phyloP scores from a whole-genome alignment of 2,888 invertebrate genomes.

The Parascotia fuliginaria region DNA sequence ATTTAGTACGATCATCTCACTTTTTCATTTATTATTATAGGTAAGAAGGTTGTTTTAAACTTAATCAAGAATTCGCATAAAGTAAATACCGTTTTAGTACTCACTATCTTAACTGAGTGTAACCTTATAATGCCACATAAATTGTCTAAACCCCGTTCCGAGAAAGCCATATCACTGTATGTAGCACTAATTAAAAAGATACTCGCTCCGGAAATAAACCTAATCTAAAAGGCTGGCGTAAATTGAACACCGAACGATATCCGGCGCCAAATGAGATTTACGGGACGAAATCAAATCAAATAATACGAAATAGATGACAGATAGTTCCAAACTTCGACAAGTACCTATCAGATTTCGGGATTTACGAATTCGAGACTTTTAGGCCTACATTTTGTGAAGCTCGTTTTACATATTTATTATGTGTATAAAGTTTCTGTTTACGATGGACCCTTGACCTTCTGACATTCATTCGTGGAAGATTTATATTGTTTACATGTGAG shows the following conservation, averaged over 20 bases:
- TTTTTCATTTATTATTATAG: too few relatives aligned
- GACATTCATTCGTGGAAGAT: background rate
- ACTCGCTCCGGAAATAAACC: slow-evolving; percentile 48
- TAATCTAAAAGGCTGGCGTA: slow-evolving; percentile 45
- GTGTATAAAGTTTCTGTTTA: background rate
- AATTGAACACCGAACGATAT: slow-evolving; percentile 55
- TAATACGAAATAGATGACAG: slow-evolving; percentile 26
- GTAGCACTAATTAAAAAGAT: slow-evolving; percentile 41
- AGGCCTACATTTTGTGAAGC: background rate
- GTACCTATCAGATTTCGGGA: slow-evolving; percentile 21
- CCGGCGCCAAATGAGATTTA: slow-evolving; percentile 61
- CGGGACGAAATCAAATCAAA: slow-evolving; percentile 39
- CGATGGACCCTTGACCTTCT: background rate
- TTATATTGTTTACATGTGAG: too few relatives aligned
- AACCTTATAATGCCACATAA: slow-evolving; percentile 4
- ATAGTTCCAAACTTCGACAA: slow-evolving; percentile 12
- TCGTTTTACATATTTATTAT: background rate
- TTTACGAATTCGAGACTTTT: slow-evolving; percentile 1
- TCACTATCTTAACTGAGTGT: background rate
- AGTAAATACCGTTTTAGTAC: background rate
- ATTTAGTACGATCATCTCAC: too few relatives aligned
- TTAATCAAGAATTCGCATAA: background rate
- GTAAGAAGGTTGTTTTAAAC: background rate
- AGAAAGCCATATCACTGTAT: slow-evolving; percentile 15
- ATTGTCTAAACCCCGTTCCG: background rate